Evolutionary conservation across 2,797 vertebrate genomes (phyloP).

Genomic region (Poecilia gillii): DNA sequence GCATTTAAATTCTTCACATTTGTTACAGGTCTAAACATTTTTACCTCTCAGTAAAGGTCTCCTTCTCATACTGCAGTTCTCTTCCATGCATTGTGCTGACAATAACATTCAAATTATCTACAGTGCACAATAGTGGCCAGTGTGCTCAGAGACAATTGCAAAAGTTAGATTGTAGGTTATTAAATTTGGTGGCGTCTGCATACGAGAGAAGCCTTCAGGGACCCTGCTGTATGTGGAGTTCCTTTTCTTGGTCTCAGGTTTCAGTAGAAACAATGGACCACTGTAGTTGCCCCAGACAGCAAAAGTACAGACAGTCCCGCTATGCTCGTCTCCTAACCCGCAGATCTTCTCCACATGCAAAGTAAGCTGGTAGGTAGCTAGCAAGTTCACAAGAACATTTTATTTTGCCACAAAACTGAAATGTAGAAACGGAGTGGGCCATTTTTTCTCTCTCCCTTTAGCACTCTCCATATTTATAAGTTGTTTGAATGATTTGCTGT

Average conservation of each 20-base stretch:
- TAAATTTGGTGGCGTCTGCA: constrained; percentile 68
- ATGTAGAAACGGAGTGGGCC: background rate
- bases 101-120: constrained; percentile 48
- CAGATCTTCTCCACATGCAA: constrained; percentile 44
- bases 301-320: constrained; percentile 88
- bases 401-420: background rate
- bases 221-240: constrained; percentile 82
- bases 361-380: constrained; percentile 16
- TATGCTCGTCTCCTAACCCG: constrained; percentile 85
- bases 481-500: background rate
- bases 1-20: background rate
- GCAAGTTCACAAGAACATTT: constrained; percentile 3
- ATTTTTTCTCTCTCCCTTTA: background rate
- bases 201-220: constrained; percentile 69
- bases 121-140: constrained; percentile 43
- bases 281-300: constrained; percentile 85
- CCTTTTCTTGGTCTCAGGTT: constrained; percentile 87
- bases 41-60: background rate
- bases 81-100: constrained; percentile 42
- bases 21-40: background rate
- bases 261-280: constrained; percentile 89
- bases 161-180: constrained; percentile 68
- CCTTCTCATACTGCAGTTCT: constrained; percentile 19
- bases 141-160: constrained; percentile 61
- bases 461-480: background rate